Evolutionary conservation across 2,888 invertebrate genomes (phyloP), one percentile per base, ranked within the genome.

Genomic region (Epiperipatus broadwayi): DNA sequence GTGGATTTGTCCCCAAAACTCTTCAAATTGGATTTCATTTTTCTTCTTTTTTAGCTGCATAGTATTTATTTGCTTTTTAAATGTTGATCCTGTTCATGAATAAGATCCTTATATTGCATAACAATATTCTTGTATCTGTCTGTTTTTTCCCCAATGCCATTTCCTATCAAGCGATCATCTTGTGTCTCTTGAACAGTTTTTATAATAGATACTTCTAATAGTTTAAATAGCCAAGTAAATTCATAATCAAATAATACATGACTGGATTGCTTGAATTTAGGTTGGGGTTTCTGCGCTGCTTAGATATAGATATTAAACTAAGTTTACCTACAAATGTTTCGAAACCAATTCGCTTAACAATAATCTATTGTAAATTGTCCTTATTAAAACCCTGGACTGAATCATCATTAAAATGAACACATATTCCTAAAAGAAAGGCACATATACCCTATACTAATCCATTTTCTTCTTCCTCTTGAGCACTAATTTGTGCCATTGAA

Each of bases 391-490:
- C 72, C 10, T 70, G 65, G 5, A 78, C 72, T 0, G 75, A 71
- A 51, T 83, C 77, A 46, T 85, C 81, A 52, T 85, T 89, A 59
- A 78, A 85, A 52, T 78, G 72, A 18, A 93, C 72, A 58, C 89
- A 87, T 38, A 93, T 68, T 1, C 89, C 93, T 53, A 97, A 74
- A 2, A 93, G 67, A 57, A 93, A 83, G 2, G 95, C 87, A 53
- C 81, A 78, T 46, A 89, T 66, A 2, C 85, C 85, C 53, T 81
- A 78, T 27, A 91, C 68, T 18, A 93, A 64, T 53, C 73, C 74
- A 56, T 91, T 91, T 55, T 79, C 76, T 48, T 87, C 80, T 55
- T 93, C 93, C n/a, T n/a, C n/a, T n/a, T n/a, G n/a, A n/a, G n/a
- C n/a, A n/a, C n/a, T n/a, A n/a, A n/a, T n/a, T n/a, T n/a, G n/a